Evolutionary conservation across 1,140 invertebrate genomes (phyloP), one percentile per base, ranked within the genome.

Genomic region (Drosophila ogumai): DNA sequence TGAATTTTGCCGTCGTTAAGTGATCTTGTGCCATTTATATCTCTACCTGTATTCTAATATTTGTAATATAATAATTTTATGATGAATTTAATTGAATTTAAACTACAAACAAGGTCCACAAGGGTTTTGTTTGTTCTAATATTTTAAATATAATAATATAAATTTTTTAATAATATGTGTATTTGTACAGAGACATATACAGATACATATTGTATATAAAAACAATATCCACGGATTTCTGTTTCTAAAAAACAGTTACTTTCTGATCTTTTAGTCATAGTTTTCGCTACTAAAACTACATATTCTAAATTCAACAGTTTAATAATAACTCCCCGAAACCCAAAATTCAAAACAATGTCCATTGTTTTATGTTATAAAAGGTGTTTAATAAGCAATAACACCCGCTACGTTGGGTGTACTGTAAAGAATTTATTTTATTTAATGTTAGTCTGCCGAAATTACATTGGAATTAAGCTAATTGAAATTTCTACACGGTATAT

Each of bases 401-500:
- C 60, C 71, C 36, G 28, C 22, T 50, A 60, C 41, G 6, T 36
- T 19, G 43, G 31, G 68, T 65, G 43, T 28, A 40, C 60, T 46
- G 40, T 32, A 49, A 19, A 57, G 60, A 59, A 69, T 84, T 80
- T 80, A 84, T 90, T 88, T 64, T 66, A 47, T 78, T 75, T 61
- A 38, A 56, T 77, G 55, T 60, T 68, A 77, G 34, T 47, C 19
- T 78, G 61, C 57, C 68, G 76, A 81, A 78, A 81, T 54, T 90
- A 75, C 66, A 79, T 25, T 55, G 73, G 65, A 72, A 84, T 90
- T 90, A 88, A 79, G 72, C 85, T 88, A 90, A 75, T 79, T 79
- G 75, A 90, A 81, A 85, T 46, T 60, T 81, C 78, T 90, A 88
- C 65, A 66, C 47, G 68, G 34, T 55, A 61, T 81, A 79, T 80